Base-by-base conservation (phyloP, 2,888 invertebrate genomes). In the Dasypogon diadema region DNA sequence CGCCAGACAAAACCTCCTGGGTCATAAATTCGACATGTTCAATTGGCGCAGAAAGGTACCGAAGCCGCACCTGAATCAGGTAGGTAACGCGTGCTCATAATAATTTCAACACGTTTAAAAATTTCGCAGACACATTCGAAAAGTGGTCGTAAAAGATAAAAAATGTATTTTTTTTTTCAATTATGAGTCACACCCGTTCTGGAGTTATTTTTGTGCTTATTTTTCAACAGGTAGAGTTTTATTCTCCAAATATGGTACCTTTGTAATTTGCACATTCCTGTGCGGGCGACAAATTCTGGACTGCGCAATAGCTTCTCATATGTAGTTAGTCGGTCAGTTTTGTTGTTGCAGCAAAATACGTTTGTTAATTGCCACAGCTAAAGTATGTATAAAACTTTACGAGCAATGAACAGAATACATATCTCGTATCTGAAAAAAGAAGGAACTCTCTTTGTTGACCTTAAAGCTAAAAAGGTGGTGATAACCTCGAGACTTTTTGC, bases 21-120 rank as follows among this genome's bases (percentile, higher is more conserved):
- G 42, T 60, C 37, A 37, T 60, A 63, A 63, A 63, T 68, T 48
- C 14, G 48, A 12, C 24, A 42, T 68, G 48, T 68, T 48, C 48
- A 46, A 34, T 16, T 48, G 14, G 16, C 65, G 26, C 48, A 24
- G 26, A 48, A 68, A 63, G 58, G 56, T 56, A 26, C n/a, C 26
- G 14, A 26, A 18, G 63, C 65, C 65, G 24, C 65, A 48, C 65
- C 65, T 68, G 65, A 68, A 16, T 68, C 65, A 68, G 65, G 65
- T 68, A 68, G 26, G 48, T 16, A 48, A 68, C 48, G 65, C 65
- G 48, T 68, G 65, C 60, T 37, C 60, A 16, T 60, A 37, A 60
- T 60, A 60, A 34, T 21, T 60, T 37, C 21, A 37, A 60, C 60
- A 60, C 60, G 37, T 48, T 68, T 12, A 8, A 14, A 68, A 68